Base-by-base conservation (phyloP, 2,888 invertebrate genomes). In the Pimpla rufipes region DNA sequence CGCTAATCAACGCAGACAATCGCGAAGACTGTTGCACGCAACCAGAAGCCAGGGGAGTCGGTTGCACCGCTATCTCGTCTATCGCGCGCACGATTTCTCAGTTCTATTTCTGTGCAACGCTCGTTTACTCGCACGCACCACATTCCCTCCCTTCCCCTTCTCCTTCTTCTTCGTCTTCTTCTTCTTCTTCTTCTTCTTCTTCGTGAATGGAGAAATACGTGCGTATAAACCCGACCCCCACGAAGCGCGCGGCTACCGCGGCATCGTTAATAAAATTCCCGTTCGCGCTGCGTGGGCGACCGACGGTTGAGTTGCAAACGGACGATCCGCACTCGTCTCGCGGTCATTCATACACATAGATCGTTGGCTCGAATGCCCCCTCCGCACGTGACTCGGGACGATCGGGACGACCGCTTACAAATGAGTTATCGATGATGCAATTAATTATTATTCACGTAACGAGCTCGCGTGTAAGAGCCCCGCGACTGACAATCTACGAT, bases 401-500 rank as follows among this genome's bases (percentile, higher is more conserved):
- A n/a, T n/a, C 29, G 29, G 29, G 57, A 50, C 45, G 62, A 74
- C 6, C 50, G 37, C 62, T 50, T 21, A 7, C 21, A n/a, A 40
- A 50, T 37, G 74, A 50, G n/a, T 62, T 47, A 29, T 59, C 73
- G 59, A 73, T 73, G 59, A 47, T 40, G 73, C 73, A 57, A 73
- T 59, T 16, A 35, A 73, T 73, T 59, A 42, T 35, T 45, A 57
- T 57, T 40, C 57, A 1, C 1, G 7, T 45, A 71, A 45, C 40
- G 45, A 57, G 16, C 42, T 8, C 71, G 42, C 40, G n/a, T 57
- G 71, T 57, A 57, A 29, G 13, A 29, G 23, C 29, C 23, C 13
- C 57, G 23, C 11, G 29, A 13, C 13, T 29, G n/a, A 29, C 13
- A 57, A 29, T 57, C 29, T n/a, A 29, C 23, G 57, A 57, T 29